Evolutionary conservation across 2,797 vertebrate species (phyloP).

Genomic region (Rhabdomys pumilio): DNA sequence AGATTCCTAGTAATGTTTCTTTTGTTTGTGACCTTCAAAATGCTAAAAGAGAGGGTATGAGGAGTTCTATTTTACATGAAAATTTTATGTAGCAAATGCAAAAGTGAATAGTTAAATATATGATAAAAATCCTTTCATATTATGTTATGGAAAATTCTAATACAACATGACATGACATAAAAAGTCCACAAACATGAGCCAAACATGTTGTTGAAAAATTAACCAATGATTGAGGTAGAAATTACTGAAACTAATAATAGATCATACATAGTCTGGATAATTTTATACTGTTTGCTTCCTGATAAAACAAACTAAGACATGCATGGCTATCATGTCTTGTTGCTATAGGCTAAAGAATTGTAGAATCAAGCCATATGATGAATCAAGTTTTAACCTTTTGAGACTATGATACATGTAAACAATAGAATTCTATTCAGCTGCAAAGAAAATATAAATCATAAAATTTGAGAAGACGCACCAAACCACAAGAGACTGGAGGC

Average conservation of each 20-base stretch:
- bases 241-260: not conserved
- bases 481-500: no score
- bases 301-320: not conserved
- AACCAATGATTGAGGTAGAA: not conserved
- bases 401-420: not conserved
- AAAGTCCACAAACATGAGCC: not conserved
- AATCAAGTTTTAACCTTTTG: not conserved
- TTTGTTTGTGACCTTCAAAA: not conserved
- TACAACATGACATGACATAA: not conserved
- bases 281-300: not conserved
- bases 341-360: not conserved
- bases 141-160: constrained; percentile 27
- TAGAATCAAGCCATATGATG: not conserved
- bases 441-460: not conserved
- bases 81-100: constrained; percentile 26
- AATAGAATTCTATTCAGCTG: not conserved
- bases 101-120: not conserved
- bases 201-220: not conserved
- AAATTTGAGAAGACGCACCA: not conserved
- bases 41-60: not conserved
- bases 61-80: not conserved
- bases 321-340: not conserved
- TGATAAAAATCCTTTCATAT: not conserved
- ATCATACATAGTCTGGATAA: not conserved
- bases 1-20: not conserved